Evolutionary conservation across 2,888 invertebrate species (phyloP), one percentile per base, ranked within the genome.

Genomic region (Ormia ochracea): DNA sequence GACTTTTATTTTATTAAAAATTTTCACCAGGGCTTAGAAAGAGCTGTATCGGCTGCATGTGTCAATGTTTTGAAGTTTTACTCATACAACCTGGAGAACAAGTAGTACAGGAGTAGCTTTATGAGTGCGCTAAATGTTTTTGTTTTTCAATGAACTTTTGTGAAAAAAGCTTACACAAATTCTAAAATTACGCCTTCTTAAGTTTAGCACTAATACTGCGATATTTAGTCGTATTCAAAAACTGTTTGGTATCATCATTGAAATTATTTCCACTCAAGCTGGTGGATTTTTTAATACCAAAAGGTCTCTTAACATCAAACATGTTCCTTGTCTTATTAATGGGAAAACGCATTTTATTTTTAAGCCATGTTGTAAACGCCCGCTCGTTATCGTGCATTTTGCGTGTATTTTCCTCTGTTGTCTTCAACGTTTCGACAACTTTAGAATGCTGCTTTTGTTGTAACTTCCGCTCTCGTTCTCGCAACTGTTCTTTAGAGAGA

Each of bases 361-460:
- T 90, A 56, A 92, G 85, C 92, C 92, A 92, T 33, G 90, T 91
- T 52, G 90, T 90, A 73, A 92, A 92, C 48, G 91, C 91, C 43
- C 89, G 87, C 84, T 92, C 92, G 84, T 92, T 92, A 78, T 91
- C 90, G 66, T 91, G 86, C 85, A 91, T 88, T 85, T 90, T 89
- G 43, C 87, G 87, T 9, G 89, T 86, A 81, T 90, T 90, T 56
- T 90, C 85, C 83, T 91, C 90, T 56, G 88, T 89, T 28, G 89
- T 85, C 79, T 88, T 89, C 3, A 90, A 82, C 19, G 88, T 85
- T 58, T 87, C 86, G 23, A 88, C 86, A 43, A 85, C 78, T 59
- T 84, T 81, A 6, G 81, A 84, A 28, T 85, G 86, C 26, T 87
- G 85, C 50, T 87, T 85, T 12, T 85, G 85, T 50, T 90, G 88